These are phyloP conservation scores for Hyaena hyaena DNA, from an alignment of 2,113 vertebrate species.

Conservation along the genomic window DNA sequence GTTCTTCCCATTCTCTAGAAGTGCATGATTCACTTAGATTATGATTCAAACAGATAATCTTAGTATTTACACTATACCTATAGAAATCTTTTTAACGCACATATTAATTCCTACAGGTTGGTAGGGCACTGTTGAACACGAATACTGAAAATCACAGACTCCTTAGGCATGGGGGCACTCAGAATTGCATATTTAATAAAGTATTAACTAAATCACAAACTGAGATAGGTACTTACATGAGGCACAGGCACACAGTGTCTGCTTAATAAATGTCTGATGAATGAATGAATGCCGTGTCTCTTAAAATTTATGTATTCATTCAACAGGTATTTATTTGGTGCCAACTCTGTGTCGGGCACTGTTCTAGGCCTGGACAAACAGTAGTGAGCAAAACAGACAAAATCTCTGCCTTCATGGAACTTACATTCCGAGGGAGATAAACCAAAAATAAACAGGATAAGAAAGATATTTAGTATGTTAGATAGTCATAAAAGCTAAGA, in stretches of 20 bases:
- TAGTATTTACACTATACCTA: neutral
- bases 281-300: neutral
- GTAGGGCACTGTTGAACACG: neutral
- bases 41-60: neutral
- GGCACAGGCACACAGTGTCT: neutral
- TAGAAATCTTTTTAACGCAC: neutral
- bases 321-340: neutral
- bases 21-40: neutral
- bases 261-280: neutral
- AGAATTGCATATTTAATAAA: neutral
- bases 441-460: neutral
- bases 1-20: neutral
- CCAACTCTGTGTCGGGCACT: too few relatives aligned
- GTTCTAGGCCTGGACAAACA: neutral
- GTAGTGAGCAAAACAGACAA: neutral
- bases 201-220: conserved; percentile 17
- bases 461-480: neutral
- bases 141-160: neutral
- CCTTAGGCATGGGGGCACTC: neutral
- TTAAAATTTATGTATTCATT: conserved; percentile 12
- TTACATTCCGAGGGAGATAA: neutral
- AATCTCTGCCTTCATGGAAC: neutral
- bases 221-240: neutral
- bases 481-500: neutral
- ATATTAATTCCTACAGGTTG: neutral